phyloP scores from a whole-genome alignment of 1,140 invertebrate genomes.

The Papilio machaon region DNA sequence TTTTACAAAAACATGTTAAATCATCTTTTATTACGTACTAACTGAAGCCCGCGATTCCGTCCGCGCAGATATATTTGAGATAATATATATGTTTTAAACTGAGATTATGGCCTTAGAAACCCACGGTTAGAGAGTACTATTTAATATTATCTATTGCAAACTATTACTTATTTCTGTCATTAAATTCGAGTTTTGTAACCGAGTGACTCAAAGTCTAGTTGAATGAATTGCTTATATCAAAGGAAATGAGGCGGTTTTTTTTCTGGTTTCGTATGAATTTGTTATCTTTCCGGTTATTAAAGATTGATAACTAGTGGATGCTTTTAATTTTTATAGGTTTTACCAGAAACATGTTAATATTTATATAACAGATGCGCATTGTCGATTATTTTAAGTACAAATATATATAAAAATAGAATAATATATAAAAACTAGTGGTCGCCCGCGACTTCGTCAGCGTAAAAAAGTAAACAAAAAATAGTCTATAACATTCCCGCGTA shows the following conservation, averaged over 20 bases:
- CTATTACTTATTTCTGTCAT: neutral
- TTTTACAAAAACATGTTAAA: neutral
- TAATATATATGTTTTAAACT: too few relatives aligned
- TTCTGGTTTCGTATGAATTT: neutral
- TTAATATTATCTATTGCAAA: neutral
- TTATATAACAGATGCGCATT: neutral
- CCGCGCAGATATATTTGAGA: too few relatives aligned
- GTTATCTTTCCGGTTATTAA: conserved; percentile 13
- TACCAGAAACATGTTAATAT: neutral
- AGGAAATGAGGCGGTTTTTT: conserved; percentile 8
- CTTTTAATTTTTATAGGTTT: neutral
- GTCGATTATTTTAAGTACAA: neutral
- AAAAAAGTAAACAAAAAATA: too few relatives aligned
- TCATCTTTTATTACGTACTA: neutral
- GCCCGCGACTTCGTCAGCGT: too few relatives aligned
- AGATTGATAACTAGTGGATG: conserved; percentile 6
- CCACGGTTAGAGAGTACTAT: neutral
- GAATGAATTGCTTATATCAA: neutral
- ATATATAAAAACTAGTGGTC: too few relatives aligned
- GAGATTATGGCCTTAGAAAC: too few relatives aligned
- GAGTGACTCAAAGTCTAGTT: neutral
- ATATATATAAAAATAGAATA: too few relatives aligned
- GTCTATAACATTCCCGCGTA: too few relatives aligned
- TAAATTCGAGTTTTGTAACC: neutral
- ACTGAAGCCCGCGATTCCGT: too few relatives aligned